Conservation (phyloP, 2,797 vertebrate species). For the Staurois parvus region DNA sequence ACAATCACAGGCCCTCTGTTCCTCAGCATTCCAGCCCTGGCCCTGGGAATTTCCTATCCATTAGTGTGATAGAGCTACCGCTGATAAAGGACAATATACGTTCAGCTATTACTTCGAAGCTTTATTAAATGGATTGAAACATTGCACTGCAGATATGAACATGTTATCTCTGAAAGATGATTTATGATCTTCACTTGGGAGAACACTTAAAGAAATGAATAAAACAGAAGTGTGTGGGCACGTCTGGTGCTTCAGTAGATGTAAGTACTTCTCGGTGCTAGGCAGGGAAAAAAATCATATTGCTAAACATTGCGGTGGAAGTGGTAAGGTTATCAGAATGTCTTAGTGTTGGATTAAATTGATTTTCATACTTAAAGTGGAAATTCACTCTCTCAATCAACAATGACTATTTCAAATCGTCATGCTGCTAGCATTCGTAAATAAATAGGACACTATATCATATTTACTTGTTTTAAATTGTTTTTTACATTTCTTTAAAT, state of each 20-base stretch:
- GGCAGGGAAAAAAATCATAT: no score
- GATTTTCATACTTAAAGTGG: neutral
- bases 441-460: no score
- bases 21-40: constrained; percentile 24
- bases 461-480: no score
- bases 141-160: neutral
- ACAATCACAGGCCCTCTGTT: constrained; percentile 27
- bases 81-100: neutral
- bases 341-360: neutral
- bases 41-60: constrained; percentile 17
- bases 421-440: no score
- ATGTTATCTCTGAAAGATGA: neutral
- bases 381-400: no score
- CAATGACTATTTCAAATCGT: no score
- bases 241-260: neutral
- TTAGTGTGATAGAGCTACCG: constrained; percentile 19
- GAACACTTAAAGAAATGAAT: constrained; percentile 64
- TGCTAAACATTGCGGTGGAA: neutral
- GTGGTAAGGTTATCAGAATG: neutral
- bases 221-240: neutral
- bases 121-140: constrained; percentile 1
- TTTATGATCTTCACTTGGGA: constrained; percentile 61
- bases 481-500: no score
- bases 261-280: neutral
- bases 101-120: constrained; percentile 9